phyloP scores from a whole-genome alignment of 2,797 vertebrate genomes.

The Diceros bicornis region DNA sequence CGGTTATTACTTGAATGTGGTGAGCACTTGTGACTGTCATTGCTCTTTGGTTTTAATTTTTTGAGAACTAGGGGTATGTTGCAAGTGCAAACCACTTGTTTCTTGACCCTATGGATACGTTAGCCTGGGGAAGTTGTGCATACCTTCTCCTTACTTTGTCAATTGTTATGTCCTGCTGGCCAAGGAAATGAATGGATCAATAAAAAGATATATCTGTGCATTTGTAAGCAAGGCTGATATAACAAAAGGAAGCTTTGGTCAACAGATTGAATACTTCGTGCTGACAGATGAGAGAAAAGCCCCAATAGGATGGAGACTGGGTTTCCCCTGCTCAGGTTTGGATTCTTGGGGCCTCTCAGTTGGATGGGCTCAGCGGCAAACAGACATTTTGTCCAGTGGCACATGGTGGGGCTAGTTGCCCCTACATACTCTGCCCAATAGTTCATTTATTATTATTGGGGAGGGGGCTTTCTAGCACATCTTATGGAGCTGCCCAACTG shows the following conservation, averaged over 20 bases:
- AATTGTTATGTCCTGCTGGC: neutral
- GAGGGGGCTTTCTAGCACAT: neutral
- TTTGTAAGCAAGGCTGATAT: neutral
- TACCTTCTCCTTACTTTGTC: neutral
- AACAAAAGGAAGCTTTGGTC: neutral
- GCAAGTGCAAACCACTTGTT: neutral
- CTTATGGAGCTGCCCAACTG: neutral
- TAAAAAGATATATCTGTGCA: neutral
- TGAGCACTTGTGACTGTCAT: neutral
- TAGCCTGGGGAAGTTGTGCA: neutral
- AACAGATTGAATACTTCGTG: neutral
- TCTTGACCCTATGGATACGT: neutral
- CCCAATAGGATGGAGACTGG: neutral
- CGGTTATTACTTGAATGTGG: neutral
- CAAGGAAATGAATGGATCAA: neutral
- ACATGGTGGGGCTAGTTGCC: neutral
- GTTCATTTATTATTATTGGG: neutral
- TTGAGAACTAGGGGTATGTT: neutral
- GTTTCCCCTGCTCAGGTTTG: neutral
- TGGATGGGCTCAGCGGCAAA: neutral
- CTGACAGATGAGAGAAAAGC: neutral
- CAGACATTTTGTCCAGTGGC: neutral
- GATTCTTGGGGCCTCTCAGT: neutral
- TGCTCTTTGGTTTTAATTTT: conserved; percentile 18
- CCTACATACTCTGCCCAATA: neutral